phyloP scores from a whole-genome alignment of 2,113 vertebrate species.

The Syrmaticus mikado region DNA sequence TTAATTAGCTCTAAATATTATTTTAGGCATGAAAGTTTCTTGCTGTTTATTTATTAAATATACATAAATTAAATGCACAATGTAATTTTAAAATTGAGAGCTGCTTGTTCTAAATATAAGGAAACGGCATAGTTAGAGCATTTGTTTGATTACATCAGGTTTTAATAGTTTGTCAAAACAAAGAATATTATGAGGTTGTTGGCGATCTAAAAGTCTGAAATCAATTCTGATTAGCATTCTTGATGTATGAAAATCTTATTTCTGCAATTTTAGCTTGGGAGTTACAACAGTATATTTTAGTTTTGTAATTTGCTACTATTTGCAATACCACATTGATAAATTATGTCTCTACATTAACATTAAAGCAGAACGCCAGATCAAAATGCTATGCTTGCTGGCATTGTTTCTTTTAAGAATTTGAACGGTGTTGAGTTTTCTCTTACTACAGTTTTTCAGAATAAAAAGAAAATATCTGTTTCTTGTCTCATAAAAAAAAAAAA shows the following conservation, averaged over 20 bases:
- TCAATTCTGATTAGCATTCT: not conserved
- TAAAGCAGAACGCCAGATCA: not conserved
- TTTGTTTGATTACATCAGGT: not conserved
- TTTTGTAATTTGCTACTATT: not conserved
- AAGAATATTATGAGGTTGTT: not conserved
- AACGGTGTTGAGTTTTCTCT: not conserved
- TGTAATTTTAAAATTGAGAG: not conserved
- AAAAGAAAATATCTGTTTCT: not conserved
- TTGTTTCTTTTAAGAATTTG: not conserved
- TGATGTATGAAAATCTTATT: not conserved
- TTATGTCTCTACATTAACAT: not conserved
- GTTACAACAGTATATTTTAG: not conserved
- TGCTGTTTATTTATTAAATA: not conserved
- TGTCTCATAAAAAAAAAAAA: not conserved
- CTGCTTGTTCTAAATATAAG: not conserved
- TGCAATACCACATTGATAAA: fast-evolving
- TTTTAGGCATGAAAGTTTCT: not conserved
- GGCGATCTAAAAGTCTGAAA: not conserved
- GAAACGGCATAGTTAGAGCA: not conserved
- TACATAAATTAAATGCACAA: not conserved
- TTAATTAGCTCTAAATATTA: not conserved
- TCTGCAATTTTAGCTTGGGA: not conserved
- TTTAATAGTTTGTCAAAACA: not conserved
- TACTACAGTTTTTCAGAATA: not conserved
- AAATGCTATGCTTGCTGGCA: not conserved